Evolutionary conservation across 2,888 invertebrate species (phyloP).

Genomic region (Brenthis daphne): DNA sequence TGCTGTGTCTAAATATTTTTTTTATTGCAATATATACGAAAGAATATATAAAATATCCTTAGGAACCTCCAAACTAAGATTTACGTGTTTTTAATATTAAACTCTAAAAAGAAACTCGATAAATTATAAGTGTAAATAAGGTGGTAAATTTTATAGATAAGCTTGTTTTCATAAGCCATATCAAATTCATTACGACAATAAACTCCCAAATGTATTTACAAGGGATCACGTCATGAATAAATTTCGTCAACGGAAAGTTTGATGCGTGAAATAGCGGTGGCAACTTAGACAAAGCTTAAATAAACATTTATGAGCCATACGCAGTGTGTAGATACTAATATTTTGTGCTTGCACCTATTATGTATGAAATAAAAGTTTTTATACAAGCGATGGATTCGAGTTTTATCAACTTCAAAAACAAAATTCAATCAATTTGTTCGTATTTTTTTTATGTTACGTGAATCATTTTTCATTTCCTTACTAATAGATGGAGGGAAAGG

Average conservation of each 20-base stretch:
- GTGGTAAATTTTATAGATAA: constrained; percentile 51
- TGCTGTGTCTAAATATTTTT: no score
- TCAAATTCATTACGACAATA: constrained; percentile 81
- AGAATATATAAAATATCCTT: no score
- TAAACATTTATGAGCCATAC: constrained; percentile 38
- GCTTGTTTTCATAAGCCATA: constrained; percentile 73
- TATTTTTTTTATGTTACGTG: no score
- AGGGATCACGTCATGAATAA: constrained; percentile 81
- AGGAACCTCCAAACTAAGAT: no score
- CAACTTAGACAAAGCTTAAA: constrained; percentile 67
- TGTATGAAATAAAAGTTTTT: no score
- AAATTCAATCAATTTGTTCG: no score
- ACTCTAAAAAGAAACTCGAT: background rate
- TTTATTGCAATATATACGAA: no score
- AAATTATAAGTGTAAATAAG: constrained; percentile 31
- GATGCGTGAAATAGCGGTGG: constrained; percentile 73
- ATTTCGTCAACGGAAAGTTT: constrained; percentile 76
- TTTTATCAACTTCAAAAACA: no score
- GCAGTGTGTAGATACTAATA: constrained; percentile 16
- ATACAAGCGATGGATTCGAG: no score
- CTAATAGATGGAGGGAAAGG: no score
- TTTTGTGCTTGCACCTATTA: constrained; percentile 11
- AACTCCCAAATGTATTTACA: constrained; percentile 80
- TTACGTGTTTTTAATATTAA: no score
- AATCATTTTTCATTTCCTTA: no score